phyloP scores from a whole-genome alignment of 1,140 invertebrate species.

The Eueides isabella region DNA sequence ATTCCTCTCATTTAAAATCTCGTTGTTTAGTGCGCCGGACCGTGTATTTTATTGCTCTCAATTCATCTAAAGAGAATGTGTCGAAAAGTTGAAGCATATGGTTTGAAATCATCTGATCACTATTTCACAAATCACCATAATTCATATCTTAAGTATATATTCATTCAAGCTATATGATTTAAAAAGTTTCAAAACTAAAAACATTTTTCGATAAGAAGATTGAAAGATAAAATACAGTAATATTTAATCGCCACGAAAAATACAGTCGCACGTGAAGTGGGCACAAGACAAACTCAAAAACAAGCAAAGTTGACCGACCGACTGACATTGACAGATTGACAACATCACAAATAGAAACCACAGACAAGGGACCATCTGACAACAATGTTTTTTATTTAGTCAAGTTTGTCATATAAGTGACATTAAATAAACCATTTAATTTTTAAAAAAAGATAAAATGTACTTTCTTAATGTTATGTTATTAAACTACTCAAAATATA shows the following conservation, averaged over 20 bases:
- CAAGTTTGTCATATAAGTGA: background rate
- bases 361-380: background rate
- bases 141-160: constrained; percentile 50
- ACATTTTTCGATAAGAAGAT: constrained; percentile 30
- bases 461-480: no score
- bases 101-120: constrained; percentile 75
- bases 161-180: constrained; percentile 44
- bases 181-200: constrained; percentile 34
- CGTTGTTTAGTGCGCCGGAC: constrained; percentile 35
- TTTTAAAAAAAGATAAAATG: no score
- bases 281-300: constrained; percentile 69
- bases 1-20: constrained; percentile 75
- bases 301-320: constrained; percentile 59
- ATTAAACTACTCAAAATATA: background rate
- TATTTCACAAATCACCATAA: constrained; percentile 65
- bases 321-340: constrained; percentile 47
- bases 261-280: constrained; percentile 49
- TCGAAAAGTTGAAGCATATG: constrained; percentile 67
- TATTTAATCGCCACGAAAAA: constrained; percentile 61
- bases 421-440: no score
- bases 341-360: constrained; percentile 18
- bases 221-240: constrained; percentile 48
- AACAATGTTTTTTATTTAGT: background rate
- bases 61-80: constrained; percentile 50
- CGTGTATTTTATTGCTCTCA: constrained; percentile 42